phyloP scores from a whole-genome alignment of 2,113 vertebrate species.

The Epinephelus moara region DNA sequence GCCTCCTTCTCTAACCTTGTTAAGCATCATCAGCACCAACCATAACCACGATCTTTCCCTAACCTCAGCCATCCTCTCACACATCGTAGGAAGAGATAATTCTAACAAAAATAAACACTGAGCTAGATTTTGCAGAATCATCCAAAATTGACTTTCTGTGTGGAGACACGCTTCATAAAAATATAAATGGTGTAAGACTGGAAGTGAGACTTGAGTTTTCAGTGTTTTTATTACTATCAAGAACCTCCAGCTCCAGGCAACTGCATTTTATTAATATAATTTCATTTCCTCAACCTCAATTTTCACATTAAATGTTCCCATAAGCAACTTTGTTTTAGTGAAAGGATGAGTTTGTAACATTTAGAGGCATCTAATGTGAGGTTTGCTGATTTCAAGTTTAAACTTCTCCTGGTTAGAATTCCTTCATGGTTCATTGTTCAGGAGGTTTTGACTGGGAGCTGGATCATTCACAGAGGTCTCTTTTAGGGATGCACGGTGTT shows the following conservation, averaged over 20 bases:
- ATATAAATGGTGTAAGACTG: background rate
- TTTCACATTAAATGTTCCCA: background rate
- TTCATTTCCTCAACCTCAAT: background rate
- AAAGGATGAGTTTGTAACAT: no score
- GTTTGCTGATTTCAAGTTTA: no score
- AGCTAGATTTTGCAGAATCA: background rate
- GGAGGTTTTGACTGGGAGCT: no score
- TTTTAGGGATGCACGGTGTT: no score
- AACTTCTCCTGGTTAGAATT: no score
- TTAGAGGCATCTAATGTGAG: no score
- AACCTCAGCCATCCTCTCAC: background rate
- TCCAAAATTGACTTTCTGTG: background rate
- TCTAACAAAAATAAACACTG: no score
- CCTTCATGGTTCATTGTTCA: no score
- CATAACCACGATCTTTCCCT: background rate
- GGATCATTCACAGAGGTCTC: no score
- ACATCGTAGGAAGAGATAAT: background rate
- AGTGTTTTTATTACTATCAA: constrained; percentile 9
- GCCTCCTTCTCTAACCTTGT: background rate
- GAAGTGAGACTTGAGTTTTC: constrained; percentile 14
- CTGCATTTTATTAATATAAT: background rate
- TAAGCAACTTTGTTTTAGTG: no score
- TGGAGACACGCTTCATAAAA: background rate
- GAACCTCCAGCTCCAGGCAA: constrained; percentile 11
- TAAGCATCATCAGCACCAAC: background rate